Conservation (phyloP, 2,113 vertebrate species). For the Ailuropoda melanoleuca region DNA sequence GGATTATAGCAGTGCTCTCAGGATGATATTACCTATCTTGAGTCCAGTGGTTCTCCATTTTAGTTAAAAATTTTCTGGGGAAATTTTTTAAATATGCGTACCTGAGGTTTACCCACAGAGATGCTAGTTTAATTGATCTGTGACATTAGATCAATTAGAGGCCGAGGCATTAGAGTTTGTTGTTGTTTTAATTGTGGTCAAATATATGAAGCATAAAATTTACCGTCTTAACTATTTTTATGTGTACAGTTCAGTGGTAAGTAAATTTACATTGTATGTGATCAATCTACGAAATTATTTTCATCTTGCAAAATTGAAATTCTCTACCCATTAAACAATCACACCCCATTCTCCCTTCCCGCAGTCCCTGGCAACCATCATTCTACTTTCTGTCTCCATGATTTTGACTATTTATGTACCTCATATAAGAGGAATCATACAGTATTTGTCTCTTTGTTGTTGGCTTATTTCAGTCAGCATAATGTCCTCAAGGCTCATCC, state of each 20-base stretch:
- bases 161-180: not conserved
- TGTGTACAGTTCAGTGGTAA: not conserved
- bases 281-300: not conserved
- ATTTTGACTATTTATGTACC: not conserved
- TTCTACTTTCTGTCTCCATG: not conserved
- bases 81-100: not conserved
- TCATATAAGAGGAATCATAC: not conserved
- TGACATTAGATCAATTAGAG: not conserved
- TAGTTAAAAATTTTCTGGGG: not conserved
- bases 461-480: not conserved
- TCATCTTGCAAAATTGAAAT: conserved; percentile 33
- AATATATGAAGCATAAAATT: not conserved
- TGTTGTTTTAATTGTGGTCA: not conserved
- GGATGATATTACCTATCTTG: not conserved
- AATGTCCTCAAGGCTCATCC: not conserved
- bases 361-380: not conserved
- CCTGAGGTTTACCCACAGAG: not conserved
- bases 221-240: not conserved
- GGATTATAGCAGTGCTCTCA: not conserved
- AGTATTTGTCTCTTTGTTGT: not conserved
- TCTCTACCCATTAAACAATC: not conserved
- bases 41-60: not conserved
- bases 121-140: not conserved
- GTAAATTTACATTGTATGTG: not conserved
- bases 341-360: not conserved